Base-by-base conservation (phyloP, 2,888 invertebrate species). In the Pedicia rivosa region DNA sequence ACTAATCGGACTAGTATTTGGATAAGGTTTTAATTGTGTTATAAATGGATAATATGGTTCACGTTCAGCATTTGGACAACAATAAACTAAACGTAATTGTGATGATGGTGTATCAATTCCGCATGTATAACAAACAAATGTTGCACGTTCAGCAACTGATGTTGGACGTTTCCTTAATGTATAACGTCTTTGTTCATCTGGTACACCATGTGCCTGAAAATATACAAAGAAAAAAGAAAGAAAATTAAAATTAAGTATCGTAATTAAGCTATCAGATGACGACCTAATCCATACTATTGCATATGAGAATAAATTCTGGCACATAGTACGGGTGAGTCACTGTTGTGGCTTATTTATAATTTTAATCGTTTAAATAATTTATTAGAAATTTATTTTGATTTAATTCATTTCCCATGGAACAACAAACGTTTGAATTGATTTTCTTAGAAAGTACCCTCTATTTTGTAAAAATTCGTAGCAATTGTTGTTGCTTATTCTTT, bases 1-100 rank as follows among this genome's bases (percentile, higher is more conserved):
- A 63, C 83, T 86, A 49, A 91, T 81, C 26, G 88, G 84, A 63
- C 83, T 81, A 51, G 90, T 82, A 50, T 87, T 87, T 36, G 76
- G 73, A 45, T 81, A 82, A 40, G 82, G 74, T 60, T 77, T 77
- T 51, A 87, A 64, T 48, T 74, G 72, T 52, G 78, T 78, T 41
- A 92, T 80, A 60, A 87, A 87, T 10, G 91, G 87, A 64, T 84
- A 91, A 61, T 81, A 90, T 36, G 88, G 83, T 60, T 91, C 88
- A 40, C 80, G 68, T 54, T 86, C 86, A 1, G 78, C 75, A 62
- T 86, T 84, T 36, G 79, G 72, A 55, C 80, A 78, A 62, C 84
- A 84, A 61, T 86, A 87, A 40, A 90, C 70, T 48, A 86, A 71
- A 43, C 86, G 69, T 52, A 84, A 70, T 57, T 80, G 78, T 46